Base-by-base conservation (phyloP, 2,888 invertebrate genomes). In the Thalpophila matura region DNA sequence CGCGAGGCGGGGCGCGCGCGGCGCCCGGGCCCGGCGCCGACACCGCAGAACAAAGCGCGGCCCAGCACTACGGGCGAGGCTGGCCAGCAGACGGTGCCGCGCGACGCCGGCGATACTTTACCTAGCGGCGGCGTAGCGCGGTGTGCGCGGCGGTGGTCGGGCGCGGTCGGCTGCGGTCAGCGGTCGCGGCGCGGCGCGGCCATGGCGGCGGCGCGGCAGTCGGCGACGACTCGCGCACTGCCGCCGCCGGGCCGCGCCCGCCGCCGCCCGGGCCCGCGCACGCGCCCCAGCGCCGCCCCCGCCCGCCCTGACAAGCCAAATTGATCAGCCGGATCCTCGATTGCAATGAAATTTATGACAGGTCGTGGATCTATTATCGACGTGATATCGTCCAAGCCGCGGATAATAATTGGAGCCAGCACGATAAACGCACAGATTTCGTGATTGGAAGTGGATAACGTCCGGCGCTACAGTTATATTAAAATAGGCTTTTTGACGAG, bases 281-380 rank as follows among this genome's bases (percentile, higher is more conserved):
- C 79, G 80, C 81, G 79, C 74, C 75, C 84, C 55, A 61, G 73
- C 40, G 68, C 62, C 62, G 75, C 58, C 62, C 63, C 72, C 79
- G 69, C 79, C 71, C 74, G 80, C 79, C 82, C 77, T 79, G 67
- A 73, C 74, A 62, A 81, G 66, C 82, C 87, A 82, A 89, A 93
- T 93, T 93, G 93, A 93, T 93, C 94, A 93, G 90, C 89, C 89
- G 88, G 90, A 91, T 91, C 90, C 91, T 84, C 90, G 91, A 92
- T 91, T 91, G 91, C 91, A 91, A 92, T 91, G 88, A 92, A 93
- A 93, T 93, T 93, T 93, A 94, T 92, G 92, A 93, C 90, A 91
- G 89, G 84, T 90, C 91, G 91, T 89, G 89, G 92, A 93, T 92
- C 91, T 91, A 90, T 90, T 89, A 92, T 91, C 91, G 91, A 90